A percentile compares a stretch with the other conserved stretches of the same genome.
Evolutionary conservation across 2,797 vertebrate species (phyloP).

Genomic region (Alfaro cultratus): DNA sequence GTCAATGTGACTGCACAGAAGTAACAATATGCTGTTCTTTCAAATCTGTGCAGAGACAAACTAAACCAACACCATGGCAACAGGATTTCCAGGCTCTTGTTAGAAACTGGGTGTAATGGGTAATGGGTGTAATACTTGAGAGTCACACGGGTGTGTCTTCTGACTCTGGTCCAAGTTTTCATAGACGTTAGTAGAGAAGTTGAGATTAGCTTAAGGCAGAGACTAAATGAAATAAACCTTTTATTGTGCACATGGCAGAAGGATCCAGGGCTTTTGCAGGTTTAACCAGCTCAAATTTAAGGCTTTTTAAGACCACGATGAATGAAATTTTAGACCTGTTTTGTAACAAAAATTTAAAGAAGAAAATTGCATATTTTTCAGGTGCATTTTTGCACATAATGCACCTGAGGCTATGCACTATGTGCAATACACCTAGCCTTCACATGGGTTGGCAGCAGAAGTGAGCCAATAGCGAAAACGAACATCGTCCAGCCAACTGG

Average conservation of each 20-base stretch:
- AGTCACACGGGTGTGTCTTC: slow-evolving; percentile 41
- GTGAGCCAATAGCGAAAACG: too few species aligned
- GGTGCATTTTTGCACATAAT: too few species aligned
- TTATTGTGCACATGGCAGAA: neutral
- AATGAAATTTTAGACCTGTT: too few species aligned
- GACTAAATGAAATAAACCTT: neutral
- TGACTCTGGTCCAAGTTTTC: slow-evolving; percentile 24
- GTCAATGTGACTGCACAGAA: neutral
- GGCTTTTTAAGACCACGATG: too few species aligned
- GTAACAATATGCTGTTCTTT: neutral
- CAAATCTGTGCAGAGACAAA: slow-evolving; percentile 24
- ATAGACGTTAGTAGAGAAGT: neutral
- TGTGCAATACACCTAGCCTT: too few species aligned
- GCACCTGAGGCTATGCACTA: too few species aligned
- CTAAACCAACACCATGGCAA: slow-evolving; percentile 39
- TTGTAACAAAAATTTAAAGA: too few species aligned
- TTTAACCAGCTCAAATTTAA: too few species aligned
- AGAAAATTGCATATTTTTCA: too few species aligned
- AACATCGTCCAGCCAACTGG: too few species aligned
- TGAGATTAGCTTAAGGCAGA: neutral
- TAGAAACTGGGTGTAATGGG: slow-evolving; percentile 37
- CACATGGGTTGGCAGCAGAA: too few species aligned
- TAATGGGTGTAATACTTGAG: slow-evolving; percentile 24
- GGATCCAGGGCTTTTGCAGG: too few species aligned
- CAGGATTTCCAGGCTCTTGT: slow-evolving; percentile 40